Evolutionary conservation across 2,113 vertebrate genomes (phyloP), one percentile per base, ranked within the genome.

Genomic region (Procapra przewalskii): DNA sequence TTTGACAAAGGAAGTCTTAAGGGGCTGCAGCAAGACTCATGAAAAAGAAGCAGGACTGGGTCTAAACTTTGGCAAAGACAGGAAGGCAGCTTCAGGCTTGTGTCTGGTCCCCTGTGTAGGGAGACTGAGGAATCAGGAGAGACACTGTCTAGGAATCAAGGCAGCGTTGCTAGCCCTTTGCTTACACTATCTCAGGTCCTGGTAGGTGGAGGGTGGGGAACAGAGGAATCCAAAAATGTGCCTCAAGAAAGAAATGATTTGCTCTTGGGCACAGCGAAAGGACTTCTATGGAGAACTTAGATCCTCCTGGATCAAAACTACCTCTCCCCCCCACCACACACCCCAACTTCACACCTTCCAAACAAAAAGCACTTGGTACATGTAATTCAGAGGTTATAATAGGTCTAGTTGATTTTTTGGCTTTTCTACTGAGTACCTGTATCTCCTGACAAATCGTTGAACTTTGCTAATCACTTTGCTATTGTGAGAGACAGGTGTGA

Each of bases 401-500:
- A 12, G 45, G 11, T n/a, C 52, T 23, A 64, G 16, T 5, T 84
- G 36, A 75, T 62, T 62, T 71, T 71, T 82, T 43, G 81, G 10
- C 55, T 31, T 90, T 94, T 97, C 29, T 10, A 2, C 7, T n/a
- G 27, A 52, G 81, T n/a, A 62, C 23, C 52, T 90, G 3, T 77
- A 45, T 92, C 36, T 57, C 36, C 17, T 50, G 54, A 95, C 91
- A 91, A 94, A 77, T 6, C 19, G 57, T 5, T 79, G 67, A 67
- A 40, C 27, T 91, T 93, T 82, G 11, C 50, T 85, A 79, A 62
- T 90, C 55, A n/a, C 60, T 67, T 79, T 80, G 48, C 48, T 8
- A 31, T 82, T 98, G 77, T 86, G 67, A 79, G 92, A 84, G 59
- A 45, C 92, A 90, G 67, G 43, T 80, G 64, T 88, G 89, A 77